Evolutionary conservation across 2,797 vertebrate species (phyloP).

Genomic region (Clarias fuscus): DNA sequence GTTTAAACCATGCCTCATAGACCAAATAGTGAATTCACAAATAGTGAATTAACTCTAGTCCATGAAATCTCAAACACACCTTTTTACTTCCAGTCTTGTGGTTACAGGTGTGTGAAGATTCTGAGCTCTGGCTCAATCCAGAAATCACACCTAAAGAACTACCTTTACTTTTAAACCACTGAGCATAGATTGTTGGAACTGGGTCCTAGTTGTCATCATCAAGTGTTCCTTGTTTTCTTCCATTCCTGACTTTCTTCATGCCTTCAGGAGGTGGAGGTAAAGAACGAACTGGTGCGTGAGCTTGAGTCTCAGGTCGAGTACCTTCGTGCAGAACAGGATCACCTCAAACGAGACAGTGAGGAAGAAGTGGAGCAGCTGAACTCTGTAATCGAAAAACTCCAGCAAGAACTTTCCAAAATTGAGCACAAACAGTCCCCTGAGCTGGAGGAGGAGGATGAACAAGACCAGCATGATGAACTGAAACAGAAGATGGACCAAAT

Average conservation of each 20-base stretch:
- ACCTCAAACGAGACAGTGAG: conserved; percentile 79
- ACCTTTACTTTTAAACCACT: not conserved
- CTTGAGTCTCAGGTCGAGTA: conserved; percentile 88
- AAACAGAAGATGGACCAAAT: conserved; percentile 76
- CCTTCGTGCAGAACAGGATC: conserved; percentile 85
- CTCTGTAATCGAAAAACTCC: conserved; percentile 92
- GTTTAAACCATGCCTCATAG: not conserved
- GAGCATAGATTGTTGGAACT: conserved; percentile 4
- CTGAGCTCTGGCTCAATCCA: not conserved
- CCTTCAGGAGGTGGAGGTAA: conserved; percentile 79
- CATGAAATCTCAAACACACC: not conserved
- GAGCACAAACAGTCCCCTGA: conserved; percentile 74
- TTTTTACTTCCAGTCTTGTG: not conserved
- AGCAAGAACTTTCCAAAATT: conserved; percentile 87
- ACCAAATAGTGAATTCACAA: not conserved
- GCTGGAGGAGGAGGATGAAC: conserved; percentile 73
- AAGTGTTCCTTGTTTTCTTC: not conserved
- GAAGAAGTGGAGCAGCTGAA: conserved; percentile 90
- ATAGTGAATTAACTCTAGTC: not conserved
- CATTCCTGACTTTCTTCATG: not conserved
- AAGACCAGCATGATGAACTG: conserved; percentile 61
- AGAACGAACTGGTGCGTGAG: conserved; percentile 82
- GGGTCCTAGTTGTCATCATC: not conserved
- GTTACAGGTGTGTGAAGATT: not conserved
- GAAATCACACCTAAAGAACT: not conserved